Evolutionary conservation across 2,797 vertebrate species (phyloP), one percentile per base, ranked within the genome.

Genomic region (Emys orbicularis): DNA sequence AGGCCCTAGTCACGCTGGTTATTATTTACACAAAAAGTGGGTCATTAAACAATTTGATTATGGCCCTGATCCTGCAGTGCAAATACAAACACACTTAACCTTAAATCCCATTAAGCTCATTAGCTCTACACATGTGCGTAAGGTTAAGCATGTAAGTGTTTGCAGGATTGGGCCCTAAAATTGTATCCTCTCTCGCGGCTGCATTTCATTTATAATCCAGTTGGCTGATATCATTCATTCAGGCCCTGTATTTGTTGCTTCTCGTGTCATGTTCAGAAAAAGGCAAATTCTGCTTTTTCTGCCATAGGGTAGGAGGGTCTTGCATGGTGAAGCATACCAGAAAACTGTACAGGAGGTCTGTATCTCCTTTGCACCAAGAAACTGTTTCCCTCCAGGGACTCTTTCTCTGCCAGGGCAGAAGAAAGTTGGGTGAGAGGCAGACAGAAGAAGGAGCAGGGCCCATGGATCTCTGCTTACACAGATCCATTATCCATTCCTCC

Each of bases 1-100:
- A 95, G 84, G 3, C 7, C 54, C 27, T 92, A 61, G 52, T 91
- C 59, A 90, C 79, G 79, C 76, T 88, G 88, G 84, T 94, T 94
- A 77, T 89, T 91, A 77, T 89, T 91, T 94, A 81, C 59, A 72
- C 87, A 83, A 93, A 93, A 94, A 93, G 72, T 81, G 77, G 21
- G 29, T 94, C 15, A 65, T 94, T 12, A 83, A 65, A 85, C 13
- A 89, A 93, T 88, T 90, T 59, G 6, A 83, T 79, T 31, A 25
- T 96, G 82, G 90, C 93, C 88, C 93, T 96, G 79, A 88, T 94
- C 76, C 85, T 94, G 12, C 21, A 12, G 10, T 72, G 68, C 59
- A 90, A 77, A 34, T 57, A 68, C 77, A 92, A 89, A 19, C 84
- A 50, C 90, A 85, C 41, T 86, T 95, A 93, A 83, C 94, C 92